Evolutionary conservation across 35 echinoderm and acorn worm species (phyloP).

Genomic region (Ophioderma brevispina): DNA sequence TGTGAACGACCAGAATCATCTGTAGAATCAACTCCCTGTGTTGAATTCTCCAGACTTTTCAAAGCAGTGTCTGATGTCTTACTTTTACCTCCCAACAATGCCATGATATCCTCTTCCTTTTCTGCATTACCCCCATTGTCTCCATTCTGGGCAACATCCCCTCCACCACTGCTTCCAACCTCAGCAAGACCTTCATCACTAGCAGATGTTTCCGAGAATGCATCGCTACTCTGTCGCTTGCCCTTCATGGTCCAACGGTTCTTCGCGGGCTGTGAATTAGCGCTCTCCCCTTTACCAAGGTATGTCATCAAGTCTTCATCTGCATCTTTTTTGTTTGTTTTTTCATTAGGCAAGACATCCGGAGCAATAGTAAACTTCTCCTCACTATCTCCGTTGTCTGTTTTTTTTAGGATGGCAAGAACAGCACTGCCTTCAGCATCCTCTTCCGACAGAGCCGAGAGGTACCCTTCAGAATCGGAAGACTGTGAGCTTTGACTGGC

Average conservation of each 20-base stretch:
- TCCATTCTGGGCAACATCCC: constrained; percentile 13
- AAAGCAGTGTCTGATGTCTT: background rate
- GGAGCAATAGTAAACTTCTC: constrained; percentile 9
- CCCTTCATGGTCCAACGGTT: background rate
- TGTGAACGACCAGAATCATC: background rate
- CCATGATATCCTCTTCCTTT: constrained; percentile 46
- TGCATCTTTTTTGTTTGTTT: constrained; percentile 6
- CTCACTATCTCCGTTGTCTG: background rate
- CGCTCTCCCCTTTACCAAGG: constrained; percentile 7
- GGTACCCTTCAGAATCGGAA: constrained; percentile 31
- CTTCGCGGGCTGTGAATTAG: background rate
- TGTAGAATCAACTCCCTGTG: background rate
- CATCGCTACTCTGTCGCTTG: constrained; percentile 4
- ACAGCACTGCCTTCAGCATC: background rate
- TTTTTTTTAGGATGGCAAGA: constrained; percentile 6
- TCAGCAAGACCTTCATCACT: constrained; percentile 26
- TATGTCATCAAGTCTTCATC: constrained; percentile 51
- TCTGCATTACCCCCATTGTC: constrained; percentile 11
- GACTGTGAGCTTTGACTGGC: constrained; percentile 7
- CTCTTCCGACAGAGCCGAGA: constrained; percentile 16
- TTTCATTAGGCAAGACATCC: background rate
- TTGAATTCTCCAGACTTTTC: background rate
- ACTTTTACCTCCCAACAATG: constrained; percentile 39
- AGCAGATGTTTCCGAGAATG: constrained; percentile 6
- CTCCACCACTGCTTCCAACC: background rate